phyloP scores from a whole-genome alignment of 2,797 vertebrate genomes.

The Gorsachius magnificus region DNA sequence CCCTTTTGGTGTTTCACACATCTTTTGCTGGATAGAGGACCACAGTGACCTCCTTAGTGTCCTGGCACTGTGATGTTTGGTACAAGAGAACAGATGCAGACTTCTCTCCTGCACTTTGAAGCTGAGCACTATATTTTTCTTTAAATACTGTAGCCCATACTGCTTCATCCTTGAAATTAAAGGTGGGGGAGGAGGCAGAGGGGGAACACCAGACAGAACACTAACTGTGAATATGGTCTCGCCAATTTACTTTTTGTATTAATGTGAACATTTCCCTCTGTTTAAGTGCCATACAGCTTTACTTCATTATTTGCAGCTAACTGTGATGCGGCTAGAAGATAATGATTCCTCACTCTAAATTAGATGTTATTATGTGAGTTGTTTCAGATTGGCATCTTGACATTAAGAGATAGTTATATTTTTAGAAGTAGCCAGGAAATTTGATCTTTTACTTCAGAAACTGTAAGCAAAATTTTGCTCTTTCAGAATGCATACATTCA shows the following conservation, averaged over 20 bases:
- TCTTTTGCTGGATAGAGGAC: not conserved
- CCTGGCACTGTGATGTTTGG: not conserved
- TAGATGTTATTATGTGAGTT: constrained; percentile 1
- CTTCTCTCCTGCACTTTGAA: not conserved
- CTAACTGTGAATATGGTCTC: not conserved
- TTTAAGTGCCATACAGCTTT: not conserved
- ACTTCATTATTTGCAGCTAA: constrained; percentile 15
- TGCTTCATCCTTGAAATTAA: not conserved
- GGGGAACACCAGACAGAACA: not conserved
- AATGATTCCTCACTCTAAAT: constrained; percentile 26
- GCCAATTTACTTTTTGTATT: not conserved
- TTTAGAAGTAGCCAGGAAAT: constrained; percentile 51
- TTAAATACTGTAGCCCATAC: not conserved
- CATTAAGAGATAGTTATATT: constrained; percentile 20
- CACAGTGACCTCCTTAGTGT: fast-evolving
- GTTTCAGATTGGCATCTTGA: constrained; percentile 29
- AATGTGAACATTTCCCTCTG: not conserved
- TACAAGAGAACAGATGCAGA: not conserved
- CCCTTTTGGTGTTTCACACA: not conserved
- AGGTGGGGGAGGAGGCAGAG: not conserved
- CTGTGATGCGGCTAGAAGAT: not conserved
- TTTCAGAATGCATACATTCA: not conserved
- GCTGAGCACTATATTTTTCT: not conserved
- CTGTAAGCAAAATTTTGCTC: not conserved
- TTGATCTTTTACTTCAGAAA: not conserved